Percentiles rank a stretch among this genome's conserved stretches.
These are phyloP conservation scores for Furnarius figulus DNA, from an alignment of 2,113 vertebrate species.

Conservation along the genomic window DNA sequence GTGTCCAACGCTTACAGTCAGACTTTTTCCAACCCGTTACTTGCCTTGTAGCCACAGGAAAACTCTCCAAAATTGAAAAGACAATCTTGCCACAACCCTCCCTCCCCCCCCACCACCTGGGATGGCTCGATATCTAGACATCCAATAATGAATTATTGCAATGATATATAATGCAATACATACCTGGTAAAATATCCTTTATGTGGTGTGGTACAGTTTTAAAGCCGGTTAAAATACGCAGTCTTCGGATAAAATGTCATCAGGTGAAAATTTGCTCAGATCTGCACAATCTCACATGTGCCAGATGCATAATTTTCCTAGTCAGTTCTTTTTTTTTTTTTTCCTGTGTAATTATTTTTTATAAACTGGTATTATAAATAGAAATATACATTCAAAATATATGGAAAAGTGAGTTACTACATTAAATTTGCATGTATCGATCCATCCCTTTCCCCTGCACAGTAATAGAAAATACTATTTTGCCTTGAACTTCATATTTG, in stretches of 20 bases:
- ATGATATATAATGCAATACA: slow-evolving; percentile 84
- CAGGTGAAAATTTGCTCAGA: slow-evolving; percentile 73
- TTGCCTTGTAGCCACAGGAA: slow-evolving; percentile 89
- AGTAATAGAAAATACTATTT: slow-evolving; percentile 91
- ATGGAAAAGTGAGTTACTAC: slow-evolving; percentile 86
- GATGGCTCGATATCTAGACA: slow-evolving; percentile 82
- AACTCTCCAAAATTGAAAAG: slow-evolving; percentile 82
- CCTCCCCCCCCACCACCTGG: slow-evolving; percentile 69
- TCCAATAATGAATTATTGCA: slow-evolving; percentile 86
- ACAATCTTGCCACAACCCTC: slow-evolving; percentile 81
- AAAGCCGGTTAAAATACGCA: slow-evolving; percentile 84
- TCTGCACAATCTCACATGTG: slow-evolving; percentile 76
- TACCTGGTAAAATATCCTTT: slow-evolving; percentile 83
- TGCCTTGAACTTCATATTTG: slow-evolving; percentile 86
- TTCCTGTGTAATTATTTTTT: slow-evolving; percentile 83
- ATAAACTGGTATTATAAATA: slow-evolving; percentile 90
- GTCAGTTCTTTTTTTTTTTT: slow-evolving; percentile 23
- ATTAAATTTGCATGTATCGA: slow-evolving; percentile 86
- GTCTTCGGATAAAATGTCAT: slow-evolving; percentile 80
- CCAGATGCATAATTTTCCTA: slow-evolving; percentile 81
- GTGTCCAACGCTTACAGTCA: slow-evolving; percentile 85
- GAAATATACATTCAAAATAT: slow-evolving; percentile 89
- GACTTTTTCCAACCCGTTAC: slow-evolving; percentile 90
- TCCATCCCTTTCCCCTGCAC: slow-evolving; percentile 86
- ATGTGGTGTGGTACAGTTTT: slow-evolving; percentile 82